These are phyloP conservation scores for Limnephilus auricula DNA, from an alignment of 2,888 invertebrate species.

Conservation along the genomic window DNA sequence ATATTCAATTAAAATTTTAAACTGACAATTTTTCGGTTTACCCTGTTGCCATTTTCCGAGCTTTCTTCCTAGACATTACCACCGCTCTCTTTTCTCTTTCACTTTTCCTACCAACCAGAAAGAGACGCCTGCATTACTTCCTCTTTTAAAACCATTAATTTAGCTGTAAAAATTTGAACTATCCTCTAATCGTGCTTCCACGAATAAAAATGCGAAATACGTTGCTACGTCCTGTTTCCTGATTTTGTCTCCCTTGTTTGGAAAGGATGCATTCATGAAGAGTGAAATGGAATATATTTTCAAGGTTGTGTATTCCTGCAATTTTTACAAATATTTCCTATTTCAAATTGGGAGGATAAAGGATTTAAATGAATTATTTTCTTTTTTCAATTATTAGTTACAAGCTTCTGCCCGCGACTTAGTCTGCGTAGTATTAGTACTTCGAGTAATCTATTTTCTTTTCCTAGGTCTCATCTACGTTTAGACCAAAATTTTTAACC, in stretches of 20 bases:
- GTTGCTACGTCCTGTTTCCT: background rate
- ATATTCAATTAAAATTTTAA: too few species aligned
- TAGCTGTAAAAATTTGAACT: background rate
- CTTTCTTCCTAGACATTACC: conserved; percentile 2
- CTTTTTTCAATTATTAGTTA: too few species aligned
- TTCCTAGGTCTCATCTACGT: too few species aligned
- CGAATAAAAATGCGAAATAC: background rate
- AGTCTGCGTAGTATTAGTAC: too few species aligned
- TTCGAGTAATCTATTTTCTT: too few species aligned
- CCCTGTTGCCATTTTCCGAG: conserved; percentile 6
- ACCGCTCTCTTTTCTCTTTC: background rate
- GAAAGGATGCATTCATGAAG: background rate
- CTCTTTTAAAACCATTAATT: background rate
- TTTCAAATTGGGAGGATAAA: too few species aligned
- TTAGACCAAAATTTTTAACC: too few species aligned
- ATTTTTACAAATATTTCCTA: background rate
- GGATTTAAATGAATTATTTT: too few species aligned
- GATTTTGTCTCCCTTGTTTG: background rate
- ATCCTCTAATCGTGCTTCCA: background rate
- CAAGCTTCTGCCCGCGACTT: too few species aligned
- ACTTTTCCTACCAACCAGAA: background rate
- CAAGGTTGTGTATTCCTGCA: background rate
- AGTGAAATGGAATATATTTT: background rate
- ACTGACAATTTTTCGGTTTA: background rate
- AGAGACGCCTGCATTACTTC: background rate